Evolutionary conservation across 2,113 vertebrate genomes (phyloP).

Genomic region (Apodemus speciosus): DNA sequence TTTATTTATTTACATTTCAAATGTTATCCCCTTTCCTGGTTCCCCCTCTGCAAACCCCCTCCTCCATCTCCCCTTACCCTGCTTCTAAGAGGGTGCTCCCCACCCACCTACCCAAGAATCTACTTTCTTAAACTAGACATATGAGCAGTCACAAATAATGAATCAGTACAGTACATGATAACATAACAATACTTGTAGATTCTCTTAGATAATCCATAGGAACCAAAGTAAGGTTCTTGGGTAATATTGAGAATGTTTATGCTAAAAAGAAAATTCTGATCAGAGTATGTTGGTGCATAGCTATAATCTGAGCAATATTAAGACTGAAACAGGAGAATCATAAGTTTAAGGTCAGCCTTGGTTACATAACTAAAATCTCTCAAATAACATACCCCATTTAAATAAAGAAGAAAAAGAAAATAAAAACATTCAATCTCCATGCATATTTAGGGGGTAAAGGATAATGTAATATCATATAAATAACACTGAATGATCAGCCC

Average conservation of each 20-base stretch:
- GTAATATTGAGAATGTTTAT: not conserved
- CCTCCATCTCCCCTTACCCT: too few relatives aligned
- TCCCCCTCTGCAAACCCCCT: too few relatives aligned
- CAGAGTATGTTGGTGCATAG: not conserved
- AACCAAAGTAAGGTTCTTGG: not conserved
- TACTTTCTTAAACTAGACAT: not conserved
- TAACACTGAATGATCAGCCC: not conserved
- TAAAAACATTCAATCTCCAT: not conserved
- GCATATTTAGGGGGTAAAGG: slow-evolving; percentile 20
- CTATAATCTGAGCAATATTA: not conserved
- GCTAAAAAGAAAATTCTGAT: not conserved
- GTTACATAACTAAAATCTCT: not conserved
- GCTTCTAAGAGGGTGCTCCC: too few relatives aligned
- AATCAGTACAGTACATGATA: not conserved
- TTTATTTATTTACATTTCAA: too few relatives aligned
- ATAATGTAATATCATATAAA: slow-evolving; percentile 19
- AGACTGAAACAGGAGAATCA: not conserved
- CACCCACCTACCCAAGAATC: too few relatives aligned
- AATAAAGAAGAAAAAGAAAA: not conserved
- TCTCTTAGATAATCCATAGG: not conserved
- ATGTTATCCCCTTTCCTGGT: too few relatives aligned
- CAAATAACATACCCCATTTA: not conserved
- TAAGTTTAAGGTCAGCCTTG: not conserved
- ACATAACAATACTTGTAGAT: not conserved
- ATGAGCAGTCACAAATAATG: not conserved